phyloP scores from a whole-genome alignment of 2,797 vertebrate genomes.

The Eremophila alpestris region DNA sequence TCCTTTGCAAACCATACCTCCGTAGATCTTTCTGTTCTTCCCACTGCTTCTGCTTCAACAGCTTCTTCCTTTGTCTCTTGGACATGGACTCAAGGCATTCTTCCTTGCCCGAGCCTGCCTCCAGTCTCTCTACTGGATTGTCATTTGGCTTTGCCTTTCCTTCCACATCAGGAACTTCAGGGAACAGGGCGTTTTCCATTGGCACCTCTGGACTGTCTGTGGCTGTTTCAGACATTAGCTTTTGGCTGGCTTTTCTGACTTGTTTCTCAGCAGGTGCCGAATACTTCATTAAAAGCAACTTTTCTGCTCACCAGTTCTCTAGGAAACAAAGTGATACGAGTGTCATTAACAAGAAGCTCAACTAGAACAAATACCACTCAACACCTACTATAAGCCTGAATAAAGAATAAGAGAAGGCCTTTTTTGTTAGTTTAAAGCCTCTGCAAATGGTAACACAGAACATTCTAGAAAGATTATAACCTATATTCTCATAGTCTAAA shows the following conservation, averaged over 20 bases:
- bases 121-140: neutral
- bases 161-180: neutral
- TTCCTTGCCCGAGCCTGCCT: neutral
- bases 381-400: neutral
- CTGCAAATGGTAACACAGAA: neutral
- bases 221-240: slow-evolving; percentile 55
- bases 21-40: slow-evolving; percentile 90
- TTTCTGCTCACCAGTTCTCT: neutral
- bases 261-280: neutral
- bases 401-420: neutral
- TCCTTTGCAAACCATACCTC: slow-evolving; percentile 79
- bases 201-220: neutral
- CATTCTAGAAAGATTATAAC: neutral
- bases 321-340: neutral
- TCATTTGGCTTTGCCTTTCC: neutral
- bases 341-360: neutral
- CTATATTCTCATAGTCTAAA: neutral
- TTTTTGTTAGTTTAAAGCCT: neutral
- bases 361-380: neutral
- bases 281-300: neutral
- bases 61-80: slow-evolving; percentile 91
- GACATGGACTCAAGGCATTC: slow-evolving; percentile 75
- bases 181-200: neutral
- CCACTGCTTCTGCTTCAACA: slow-evolving; percentile 92
- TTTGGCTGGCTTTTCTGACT: neutral